Conservation (phyloP, 2,797 vertebrate species). For the Gymnopithys bicolor region DNA sequence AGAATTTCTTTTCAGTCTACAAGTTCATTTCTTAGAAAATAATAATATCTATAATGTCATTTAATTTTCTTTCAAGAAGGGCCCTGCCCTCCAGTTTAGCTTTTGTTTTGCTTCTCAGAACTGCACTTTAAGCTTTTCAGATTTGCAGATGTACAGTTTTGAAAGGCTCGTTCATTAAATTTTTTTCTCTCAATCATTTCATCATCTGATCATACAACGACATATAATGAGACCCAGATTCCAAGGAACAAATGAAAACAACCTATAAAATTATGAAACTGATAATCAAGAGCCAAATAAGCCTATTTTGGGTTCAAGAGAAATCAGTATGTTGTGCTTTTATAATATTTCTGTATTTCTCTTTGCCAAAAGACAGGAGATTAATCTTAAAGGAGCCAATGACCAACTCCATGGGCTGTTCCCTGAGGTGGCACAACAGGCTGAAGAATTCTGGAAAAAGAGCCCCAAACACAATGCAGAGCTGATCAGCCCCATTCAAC, state of each 20-base stretch:
- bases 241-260: background rate
- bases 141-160: background rate
- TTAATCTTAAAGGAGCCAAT: background rate
- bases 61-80: constrained; percentile 34
- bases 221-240: background rate
- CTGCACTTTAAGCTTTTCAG: background rate
- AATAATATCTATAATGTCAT: background rate
- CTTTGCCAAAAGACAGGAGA: background rate
- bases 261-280: background rate
- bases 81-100: background rate
- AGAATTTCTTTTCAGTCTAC: background rate
- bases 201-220: background rate
- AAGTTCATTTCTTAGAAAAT: constrained; percentile 36
- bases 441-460: background rate
- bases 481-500: background rate
- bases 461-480: background rate
- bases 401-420: background rate
- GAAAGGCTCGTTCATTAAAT: background rate
- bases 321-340: background rate
- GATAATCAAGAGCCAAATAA: background rate
- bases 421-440: background rate
- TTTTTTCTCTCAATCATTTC: background rate
- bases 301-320: background rate
- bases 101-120: constrained; percentile 23
- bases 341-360: background rate